Evolutionary conservation across 2,113 vertebrate species (phyloP).

Genomic region (Bubo bubo): DNA sequence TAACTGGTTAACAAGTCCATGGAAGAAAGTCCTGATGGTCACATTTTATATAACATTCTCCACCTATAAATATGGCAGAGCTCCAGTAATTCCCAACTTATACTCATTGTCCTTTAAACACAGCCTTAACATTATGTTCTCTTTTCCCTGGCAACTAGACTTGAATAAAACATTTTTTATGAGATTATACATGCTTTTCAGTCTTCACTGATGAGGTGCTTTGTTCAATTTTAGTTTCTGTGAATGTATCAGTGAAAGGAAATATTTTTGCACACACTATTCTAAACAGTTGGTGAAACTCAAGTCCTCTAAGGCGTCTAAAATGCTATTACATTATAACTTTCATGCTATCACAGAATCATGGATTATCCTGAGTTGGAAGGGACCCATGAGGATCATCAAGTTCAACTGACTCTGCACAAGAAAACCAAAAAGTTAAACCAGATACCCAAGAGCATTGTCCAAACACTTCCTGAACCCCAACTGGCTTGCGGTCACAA

Average conservation of each 20-base stretch:
- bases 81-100: background rate
- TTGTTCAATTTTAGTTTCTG: background rate
- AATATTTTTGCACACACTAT: background rate
- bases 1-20: background rate
- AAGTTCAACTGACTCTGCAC: background rate
- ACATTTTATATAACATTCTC: background rate
- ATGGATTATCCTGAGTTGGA: background rate
- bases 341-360: background rate
- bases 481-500: background rate
- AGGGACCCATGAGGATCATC: background rate
- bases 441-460: background rate
- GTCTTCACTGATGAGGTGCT: background rate
- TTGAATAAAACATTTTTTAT: background rate
- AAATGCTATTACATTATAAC: background rate
- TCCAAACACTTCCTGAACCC: background rate
- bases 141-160: background rate
- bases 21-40: background rate
- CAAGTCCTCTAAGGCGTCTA: background rate
- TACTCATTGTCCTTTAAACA: background rate
- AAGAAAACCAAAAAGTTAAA: background rate
- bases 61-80: background rate
- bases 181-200: background rate
- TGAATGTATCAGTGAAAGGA: background rate
- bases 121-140: background rate
- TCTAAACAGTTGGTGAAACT: background rate